Evolutionary conservation across 1,140 invertebrate species (phyloP), one percentile per base, ranked within the genome.

Genomic region (Orussus abietinus): DNA sequence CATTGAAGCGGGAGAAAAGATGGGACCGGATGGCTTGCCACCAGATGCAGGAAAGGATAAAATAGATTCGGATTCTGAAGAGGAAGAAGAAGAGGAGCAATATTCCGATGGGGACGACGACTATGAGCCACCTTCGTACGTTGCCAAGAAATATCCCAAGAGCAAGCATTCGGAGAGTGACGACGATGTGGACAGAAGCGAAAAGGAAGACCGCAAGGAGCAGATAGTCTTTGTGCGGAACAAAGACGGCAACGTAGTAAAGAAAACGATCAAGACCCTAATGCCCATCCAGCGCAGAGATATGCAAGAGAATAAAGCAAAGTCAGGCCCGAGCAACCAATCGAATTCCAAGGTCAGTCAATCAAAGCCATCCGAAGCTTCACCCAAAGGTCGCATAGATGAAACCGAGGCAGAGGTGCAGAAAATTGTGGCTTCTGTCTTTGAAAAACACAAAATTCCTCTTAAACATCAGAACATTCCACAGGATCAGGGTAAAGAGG

Each of bases 361-460:
- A n/a, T n/a, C n/a, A n/a, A n/a, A n/a, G n/a, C n/a, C 20, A 14
- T n/a, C 17, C 4, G 35, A 36, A 12, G 17, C 6, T 5, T 12
- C 28, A 19, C 21, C 34, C 6, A 25, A 36, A 1, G 22, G 32
- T 12, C 55, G 59, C 0, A 15, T 59, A 0, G 68, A 72, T 21
- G 71, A 72, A 1, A 72, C 71, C 1, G 71, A 74, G 37, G 69
- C 62, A 2, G 66, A 74, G 28, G 71, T 74, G 4, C 71, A 74
- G 29, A 72, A 74, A 38, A 72, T 74, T 14, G 67, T 74, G 1
- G 68, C 68, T 0, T 69, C 69, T 6, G 68, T 72, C 1, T 72
- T 74, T 18, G 70, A 72, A 26, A 69, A 74, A 14, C 71, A 74
- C 21, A 74, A 72, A 32, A 70, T 72, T 13, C 65, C 69, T 7